Percentiles rank a stretch among this genome's conserved stretches.
Evolutionary conservation across 2,113 vertebrate species (phyloP).

Genomic region (Gnathonemus echidnorhynchus): DNA sequence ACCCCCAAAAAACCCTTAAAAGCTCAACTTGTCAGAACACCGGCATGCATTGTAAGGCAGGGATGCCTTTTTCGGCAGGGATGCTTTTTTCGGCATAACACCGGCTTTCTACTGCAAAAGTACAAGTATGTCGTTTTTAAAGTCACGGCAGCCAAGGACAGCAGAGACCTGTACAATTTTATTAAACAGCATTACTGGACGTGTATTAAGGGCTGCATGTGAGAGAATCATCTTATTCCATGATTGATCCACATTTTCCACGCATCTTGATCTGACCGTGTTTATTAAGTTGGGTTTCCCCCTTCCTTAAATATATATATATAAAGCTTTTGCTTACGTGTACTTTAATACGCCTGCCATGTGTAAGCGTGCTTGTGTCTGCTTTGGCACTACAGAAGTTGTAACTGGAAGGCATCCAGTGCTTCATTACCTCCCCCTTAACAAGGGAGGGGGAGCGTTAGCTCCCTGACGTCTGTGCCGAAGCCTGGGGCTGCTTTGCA

Average conservation of each 20-base stretch:
- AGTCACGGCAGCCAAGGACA: background rate
- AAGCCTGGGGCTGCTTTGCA: constrained; percentile 26
- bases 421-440: constrained; percentile 19
- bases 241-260: background rate
- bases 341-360: background rate
- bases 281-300: background rate
- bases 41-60: too few species aligned
- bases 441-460: constrained; percentile 8
- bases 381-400: background rate
- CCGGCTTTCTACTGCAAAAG: background rate
- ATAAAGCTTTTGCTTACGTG: background rate
- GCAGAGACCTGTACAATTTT: too few species aligned
- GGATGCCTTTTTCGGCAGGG: too few species aligned
- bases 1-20: too few species aligned
- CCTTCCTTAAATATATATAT: background rate
- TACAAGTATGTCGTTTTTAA: background rate
- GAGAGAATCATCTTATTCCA: background rate
- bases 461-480: constrained; percentile 21
- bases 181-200: too few species aligned
- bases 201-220: background rate
- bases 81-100: too few species aligned
- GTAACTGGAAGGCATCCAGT: constrained; percentile 20
- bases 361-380: background rate
- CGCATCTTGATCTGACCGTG: background rate
- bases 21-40: too few species aligned